Percentiles rank a stretch among this genome's conserved stretches.
Evolutionary conservation across 2,113 vertebrate genomes (phyloP).

Genomic region (Paralichthys olivaceus): DNA sequence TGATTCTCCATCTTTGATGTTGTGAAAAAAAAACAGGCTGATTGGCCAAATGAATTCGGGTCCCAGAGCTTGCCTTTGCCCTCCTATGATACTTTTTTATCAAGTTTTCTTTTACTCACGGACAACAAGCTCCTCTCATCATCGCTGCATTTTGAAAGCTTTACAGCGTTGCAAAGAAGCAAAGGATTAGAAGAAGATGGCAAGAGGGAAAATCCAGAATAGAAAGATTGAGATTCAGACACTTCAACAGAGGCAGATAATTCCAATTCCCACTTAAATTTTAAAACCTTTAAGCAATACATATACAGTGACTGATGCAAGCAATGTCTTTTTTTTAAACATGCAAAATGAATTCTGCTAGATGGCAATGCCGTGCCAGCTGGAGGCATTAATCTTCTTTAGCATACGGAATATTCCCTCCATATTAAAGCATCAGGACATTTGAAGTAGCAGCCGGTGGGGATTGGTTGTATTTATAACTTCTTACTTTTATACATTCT

Average conservation of each 20-base stretch:
- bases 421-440: slow-evolving; percentile 35
- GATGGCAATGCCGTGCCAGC: slow-evolving; percentile 31
- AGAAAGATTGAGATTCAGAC: slow-evolving; percentile 28
- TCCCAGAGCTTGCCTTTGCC: slow-evolving; percentile 1
- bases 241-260: slow-evolving; percentile 23
- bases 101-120: slow-evolving; percentile 13
- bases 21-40: neutral
- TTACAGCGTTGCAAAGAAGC: slow-evolving; percentile 15
- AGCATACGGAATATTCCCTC: slow-evolving; percentile 38
- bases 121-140: slow-evolving; percentile 20
- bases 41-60: slow-evolving; percentile 36
- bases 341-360: slow-evolving; percentile 35
- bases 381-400: slow-evolving; percentile 50
- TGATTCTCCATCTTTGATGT: slow-evolving; percentile 35
- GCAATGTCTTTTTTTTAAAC: slow-evolving; percentile 34
- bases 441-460: slow-evolving; percentile 42
- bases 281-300: slow-evolving; percentile 30
- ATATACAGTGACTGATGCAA: slow-evolving; percentile 17
- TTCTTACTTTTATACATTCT: slow-evolving; percentile 20
- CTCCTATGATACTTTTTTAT: neutral
- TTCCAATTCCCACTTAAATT: neutral
- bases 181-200: slow-evolving; percentile 43
- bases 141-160: slow-evolving; percentile 34
- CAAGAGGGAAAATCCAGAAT: slow-evolving; percentile 30
- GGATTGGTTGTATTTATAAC: slow-evolving; percentile 28